phyloP scores from a whole-genome alignment of 2,113 vertebrate genomes.

The Hypanus sabinus region DNA sequence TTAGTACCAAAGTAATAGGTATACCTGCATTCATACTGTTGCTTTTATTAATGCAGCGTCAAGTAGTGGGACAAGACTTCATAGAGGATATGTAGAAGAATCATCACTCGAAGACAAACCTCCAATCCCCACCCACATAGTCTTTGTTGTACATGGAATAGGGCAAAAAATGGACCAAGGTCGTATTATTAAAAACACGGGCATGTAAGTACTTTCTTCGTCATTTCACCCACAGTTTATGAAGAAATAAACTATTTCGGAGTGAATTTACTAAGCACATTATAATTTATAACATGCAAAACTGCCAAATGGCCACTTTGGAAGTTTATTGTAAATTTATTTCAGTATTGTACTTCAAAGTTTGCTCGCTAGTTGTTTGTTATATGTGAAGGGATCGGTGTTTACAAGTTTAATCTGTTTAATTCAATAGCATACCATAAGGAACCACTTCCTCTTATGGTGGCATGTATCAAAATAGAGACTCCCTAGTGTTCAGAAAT shows the following conservation, averaged over 20 bases:
- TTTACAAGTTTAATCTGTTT: background rate
- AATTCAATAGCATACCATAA: background rate
- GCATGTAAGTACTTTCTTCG: slow-evolving; percentile 70
- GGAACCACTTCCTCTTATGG: background rate
- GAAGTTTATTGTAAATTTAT: background rate
- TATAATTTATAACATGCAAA: background rate
- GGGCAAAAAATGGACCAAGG: slow-evolving; percentile 99
- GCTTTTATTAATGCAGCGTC: slow-evolving; percentile 64
- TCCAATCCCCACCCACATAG: slow-evolving; percentile 85
- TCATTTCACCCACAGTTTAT: background rate
- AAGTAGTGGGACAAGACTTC: slow-evolving; percentile 94
- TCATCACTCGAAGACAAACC: slow-evolving; percentile 87
- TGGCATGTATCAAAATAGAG: background rate
- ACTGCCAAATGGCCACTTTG: background rate
- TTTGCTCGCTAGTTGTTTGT: background rate
- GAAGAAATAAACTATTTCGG: background rate
- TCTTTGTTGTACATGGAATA: slow-evolving; percentile 97
- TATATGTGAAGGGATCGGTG: background rate
- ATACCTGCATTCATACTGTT: background rate
- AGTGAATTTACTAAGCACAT: background rate
- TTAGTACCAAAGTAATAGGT: background rate
- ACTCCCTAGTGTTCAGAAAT: no score
- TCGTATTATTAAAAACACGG: slow-evolving; percentile 96
- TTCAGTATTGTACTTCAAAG: background rate
- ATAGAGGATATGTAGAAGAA: slow-evolving; percentile 91